A percentile compares a stretch with the other conserved stretches of the same genome.
Evolutionary conservation across 1,140 invertebrate genomes (phyloP).

Genomic region (Asbolus verrucosus): DNA sequence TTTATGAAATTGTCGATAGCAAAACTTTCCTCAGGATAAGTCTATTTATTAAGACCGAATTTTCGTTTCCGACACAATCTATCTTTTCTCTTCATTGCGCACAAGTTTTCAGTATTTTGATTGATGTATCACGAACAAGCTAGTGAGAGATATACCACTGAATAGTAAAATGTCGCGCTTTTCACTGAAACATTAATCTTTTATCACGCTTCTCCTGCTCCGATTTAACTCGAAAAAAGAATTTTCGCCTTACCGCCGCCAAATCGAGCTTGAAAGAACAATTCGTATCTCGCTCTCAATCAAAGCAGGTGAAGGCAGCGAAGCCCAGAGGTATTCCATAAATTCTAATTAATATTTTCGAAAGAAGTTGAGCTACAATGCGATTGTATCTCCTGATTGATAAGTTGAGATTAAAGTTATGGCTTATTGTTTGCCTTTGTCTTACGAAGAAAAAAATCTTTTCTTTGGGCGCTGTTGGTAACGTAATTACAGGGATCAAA

Average conservation of each 20-base stretch:
- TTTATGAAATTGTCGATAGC: constrained; percentile 24
- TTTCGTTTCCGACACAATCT: not conserved
- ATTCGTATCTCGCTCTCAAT: too few relatives aligned
- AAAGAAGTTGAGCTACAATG: too few relatives aligned
- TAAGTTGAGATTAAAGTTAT: too few relatives aligned
- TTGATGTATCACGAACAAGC: constrained; percentile 10
- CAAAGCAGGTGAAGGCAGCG: too few relatives aligned
- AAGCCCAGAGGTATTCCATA: too few relatives aligned
- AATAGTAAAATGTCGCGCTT: constrained; percentile 7
- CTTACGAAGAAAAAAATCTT: not conserved
- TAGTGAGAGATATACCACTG: too few relatives aligned
- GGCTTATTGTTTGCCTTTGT: too few relatives aligned
- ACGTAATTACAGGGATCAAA: not conserved
- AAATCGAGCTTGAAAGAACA: not conserved
- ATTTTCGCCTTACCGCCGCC: not conserved
- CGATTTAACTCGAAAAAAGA: constrained; percentile 31
- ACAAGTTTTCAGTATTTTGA: constrained; percentile 25
- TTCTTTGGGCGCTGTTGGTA: too few relatives aligned
- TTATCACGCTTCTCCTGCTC: constrained; percentile 2
- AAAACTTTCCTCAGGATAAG: constrained; percentile 6
- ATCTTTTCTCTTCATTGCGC: constrained; percentile 1
- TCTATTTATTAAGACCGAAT: not conserved
- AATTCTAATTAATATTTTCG: too few relatives aligned
- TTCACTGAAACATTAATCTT: constrained; percentile 21
- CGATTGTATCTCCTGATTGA: too few relatives aligned